phyloP scores from a whole-genome alignment of 2,888 invertebrate species.

The Papilio gigon region DNA sequence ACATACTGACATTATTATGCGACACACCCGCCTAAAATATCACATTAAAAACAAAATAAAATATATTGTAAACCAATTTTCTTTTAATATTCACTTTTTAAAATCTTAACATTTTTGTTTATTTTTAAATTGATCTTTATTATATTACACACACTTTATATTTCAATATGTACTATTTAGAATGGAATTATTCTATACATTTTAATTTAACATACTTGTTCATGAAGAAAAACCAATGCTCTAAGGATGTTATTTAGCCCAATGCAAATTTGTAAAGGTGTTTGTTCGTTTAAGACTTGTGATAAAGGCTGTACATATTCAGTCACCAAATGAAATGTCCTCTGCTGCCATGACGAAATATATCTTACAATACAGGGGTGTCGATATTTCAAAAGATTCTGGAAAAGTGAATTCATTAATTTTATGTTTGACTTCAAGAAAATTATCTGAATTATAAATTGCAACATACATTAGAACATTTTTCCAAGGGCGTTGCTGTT shows the following conservation, averaged over 20 bases:
- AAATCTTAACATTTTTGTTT: background rate
- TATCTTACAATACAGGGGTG: slow-evolving; percentile 94
- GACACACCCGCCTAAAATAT: slow-evolving; percentile 85
- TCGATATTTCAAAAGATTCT: slow-evolving; percentile 93
- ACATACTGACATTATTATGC: slow-evolving; percentile 91
- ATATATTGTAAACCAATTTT: background rate
- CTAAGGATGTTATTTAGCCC: slow-evolving; percentile 91
- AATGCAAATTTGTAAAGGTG: slow-evolving; percentile 91
- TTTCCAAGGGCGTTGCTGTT: slow-evolving; percentile 86
- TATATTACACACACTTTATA: slow-evolving; percentile 15
- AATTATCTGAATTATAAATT: slow-evolving; percentile 28
- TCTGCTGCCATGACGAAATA: slow-evolving; percentile 90
- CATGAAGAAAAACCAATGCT: slow-evolving; percentile 91
- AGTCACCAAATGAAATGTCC: slow-evolving; percentile 89
- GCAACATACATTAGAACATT: slow-evolving; percentile 86
- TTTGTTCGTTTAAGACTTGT: slow-evolving; percentile 84
- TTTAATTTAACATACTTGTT: slow-evolving; percentile 79
- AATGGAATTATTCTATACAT: background rate
- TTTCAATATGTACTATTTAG: background rate
- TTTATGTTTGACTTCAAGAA: background rate
- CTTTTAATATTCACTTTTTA: too few species aligned
- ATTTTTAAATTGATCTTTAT: background rate
- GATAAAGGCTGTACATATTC: slow-evolving; percentile 91
- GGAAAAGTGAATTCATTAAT: slow-evolving; percentile 54
- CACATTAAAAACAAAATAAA: slow-evolving; percentile 9